Evolutionary conservation across 1,140 invertebrate genomes (phyloP), one percentile per base, ranked within the genome.

Genomic region (Bombus polaris): DNA sequence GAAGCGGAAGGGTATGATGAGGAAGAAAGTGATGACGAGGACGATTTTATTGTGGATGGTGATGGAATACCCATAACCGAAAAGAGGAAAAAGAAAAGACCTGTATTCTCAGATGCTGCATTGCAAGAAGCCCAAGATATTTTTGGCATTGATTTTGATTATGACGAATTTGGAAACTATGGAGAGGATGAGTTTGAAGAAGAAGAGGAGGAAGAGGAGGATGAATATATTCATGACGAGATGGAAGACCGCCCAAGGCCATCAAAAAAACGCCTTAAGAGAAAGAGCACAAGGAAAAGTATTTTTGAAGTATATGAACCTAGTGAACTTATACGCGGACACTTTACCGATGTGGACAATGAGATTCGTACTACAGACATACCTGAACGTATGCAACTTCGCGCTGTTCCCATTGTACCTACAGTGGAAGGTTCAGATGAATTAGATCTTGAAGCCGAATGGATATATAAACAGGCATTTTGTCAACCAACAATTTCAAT

Each of bases 61-160:
- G 32, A 32, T 32, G 32, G 32, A 32, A 32, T 32, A 32, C 32
- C 32, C 32, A 32, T 32, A 32, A 32, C 32, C 32, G 32, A 32
- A 32, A 32, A 32, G 32, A 32, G 32, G 32, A 32, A 32, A 32
- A 32, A 32, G 32, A 32, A 32, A 32, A 32, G 32, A 32, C 32
- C 32, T 32, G 32, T 32, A 32, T 32, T 32, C 32, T 32, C 32
- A 32, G 32, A 32, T 32, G 32, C 32, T 32, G 98, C 98, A 2
- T 95, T 99, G 44, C 99, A 99, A 96, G 98, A 99, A 95, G 99
- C 99, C 76, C 99, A 99, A 95, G 99, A 99, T 93, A 99, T 99
- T 89, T 99, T 99, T 95, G 99, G 99, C 81, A 98, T 99, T n/a
- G 98, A 99, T 94, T 99, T 99, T 96, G 99, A 99, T 94, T 99